Conservation (phyloP, 2,888 invertebrate genomes). For the Nysson spinosus region DNA sequence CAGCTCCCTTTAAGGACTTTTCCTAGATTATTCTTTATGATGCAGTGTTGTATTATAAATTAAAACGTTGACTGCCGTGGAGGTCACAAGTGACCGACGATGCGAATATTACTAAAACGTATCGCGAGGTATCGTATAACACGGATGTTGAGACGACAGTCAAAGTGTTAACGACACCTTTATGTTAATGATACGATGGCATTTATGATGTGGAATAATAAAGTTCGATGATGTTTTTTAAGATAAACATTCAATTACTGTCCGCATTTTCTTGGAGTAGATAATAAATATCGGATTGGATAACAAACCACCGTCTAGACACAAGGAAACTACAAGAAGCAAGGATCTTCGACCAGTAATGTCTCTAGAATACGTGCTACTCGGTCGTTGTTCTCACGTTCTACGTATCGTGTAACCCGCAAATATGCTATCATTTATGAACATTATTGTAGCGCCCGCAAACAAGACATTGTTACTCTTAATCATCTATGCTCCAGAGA, state of each 20-base stretch:
- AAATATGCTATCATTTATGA: constrained; percentile 10
- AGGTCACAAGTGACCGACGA: too few species aligned
- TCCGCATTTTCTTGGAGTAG: constrained; percentile 40
- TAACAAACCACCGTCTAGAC: constrained; percentile 56
- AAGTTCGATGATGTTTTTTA: constrained; percentile 30
- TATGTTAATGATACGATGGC: too few species aligned
- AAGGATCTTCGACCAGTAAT: constrained; percentile 33
- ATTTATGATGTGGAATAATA: too few species aligned
- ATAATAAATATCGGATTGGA: constrained; percentile 61
- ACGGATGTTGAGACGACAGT: too few species aligned
- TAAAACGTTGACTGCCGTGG: too few species aligned
- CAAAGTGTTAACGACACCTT: too few species aligned
- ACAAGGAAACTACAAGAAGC: constrained; percentile 10
- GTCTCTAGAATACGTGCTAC: constrained; percentile 28
- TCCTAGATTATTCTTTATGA: too few species aligned
- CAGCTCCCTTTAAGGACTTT: too few species aligned
- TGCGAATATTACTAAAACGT: too few species aligned
- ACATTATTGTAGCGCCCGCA: neutral
- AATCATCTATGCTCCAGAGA: too few species aligned
- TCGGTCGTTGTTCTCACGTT: constrained; percentile 1
- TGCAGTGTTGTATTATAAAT: too few species aligned
- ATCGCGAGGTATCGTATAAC: too few species aligned
- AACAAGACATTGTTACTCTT: neutral
- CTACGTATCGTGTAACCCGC: neutral
- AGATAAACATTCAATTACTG: constrained; percentile 46